These are phyloP conservation scores for Malurus elegans DNA, from an alignment of 2,113 vertebrate species.

Conservation along the genomic window DNA sequence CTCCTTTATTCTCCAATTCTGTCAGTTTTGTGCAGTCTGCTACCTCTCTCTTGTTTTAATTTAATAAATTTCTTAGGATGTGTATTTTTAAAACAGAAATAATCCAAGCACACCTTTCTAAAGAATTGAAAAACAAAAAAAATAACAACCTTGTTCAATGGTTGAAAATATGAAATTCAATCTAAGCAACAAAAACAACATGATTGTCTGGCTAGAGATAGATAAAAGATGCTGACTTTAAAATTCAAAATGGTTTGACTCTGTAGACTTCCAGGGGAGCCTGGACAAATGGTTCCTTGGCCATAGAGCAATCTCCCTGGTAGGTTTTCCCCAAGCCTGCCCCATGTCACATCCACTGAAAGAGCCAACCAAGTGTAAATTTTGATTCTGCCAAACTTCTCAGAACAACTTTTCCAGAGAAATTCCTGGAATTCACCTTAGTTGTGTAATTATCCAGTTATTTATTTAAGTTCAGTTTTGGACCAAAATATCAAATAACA, in stretches of 20 bases:
- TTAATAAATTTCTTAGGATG: not conserved
- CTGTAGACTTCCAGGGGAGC: not conserved
- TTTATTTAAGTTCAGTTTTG: not conserved
- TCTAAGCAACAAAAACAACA: not conserved
- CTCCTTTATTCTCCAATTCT: not conserved
- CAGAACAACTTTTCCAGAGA: not conserved
- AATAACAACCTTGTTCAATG: fast-evolving
- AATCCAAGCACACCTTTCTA: not conserved
- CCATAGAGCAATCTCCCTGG: not conserved
- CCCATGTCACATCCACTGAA: not conserved
- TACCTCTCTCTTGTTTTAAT: not conserved
- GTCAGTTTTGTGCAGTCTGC: not conserved
- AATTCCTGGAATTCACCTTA: not conserved
- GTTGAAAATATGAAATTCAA: not conserved
- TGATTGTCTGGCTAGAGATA: not conserved
- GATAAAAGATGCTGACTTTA: not conserved
- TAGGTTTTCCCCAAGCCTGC: not conserved
- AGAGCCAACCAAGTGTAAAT: not conserved
- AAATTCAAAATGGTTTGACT: not conserved
- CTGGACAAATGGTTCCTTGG: not conserved
- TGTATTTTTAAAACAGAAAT: not conserved
- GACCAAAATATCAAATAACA: not conserved
- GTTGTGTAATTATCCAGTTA: not conserved
- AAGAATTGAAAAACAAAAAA: not conserved
- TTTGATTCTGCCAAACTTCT: not conserved